A percentile compares a stretch with the other conserved stretches of the same genome.
Evolutionary conservation across 2,888 invertebrate species (phyloP).

Genomic region (Ophioninae sp.): DNA sequence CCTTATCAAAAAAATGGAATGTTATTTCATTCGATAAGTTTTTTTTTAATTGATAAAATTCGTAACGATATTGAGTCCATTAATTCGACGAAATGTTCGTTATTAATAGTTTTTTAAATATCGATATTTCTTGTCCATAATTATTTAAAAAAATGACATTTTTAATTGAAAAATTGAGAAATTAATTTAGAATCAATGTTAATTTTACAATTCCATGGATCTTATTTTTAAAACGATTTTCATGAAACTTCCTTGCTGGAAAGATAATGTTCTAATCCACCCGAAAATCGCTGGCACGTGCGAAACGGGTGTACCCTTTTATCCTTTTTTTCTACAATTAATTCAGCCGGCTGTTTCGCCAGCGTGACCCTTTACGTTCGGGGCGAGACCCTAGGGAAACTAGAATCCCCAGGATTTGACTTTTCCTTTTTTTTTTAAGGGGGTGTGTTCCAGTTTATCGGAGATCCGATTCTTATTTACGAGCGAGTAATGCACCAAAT

Average conservation of each 20-base stretch:
- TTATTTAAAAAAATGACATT: no score
- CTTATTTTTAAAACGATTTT: neutral
- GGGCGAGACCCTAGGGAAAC: constrained; percentile 51
- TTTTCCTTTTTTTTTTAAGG: constrained; percentile 21
- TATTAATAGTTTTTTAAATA: no score
- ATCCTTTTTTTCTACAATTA: constrained; percentile 38
- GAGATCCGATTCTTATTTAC: constrained; percentile 67
- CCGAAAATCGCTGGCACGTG: constrained; percentile 10
- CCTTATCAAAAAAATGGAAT: no score
- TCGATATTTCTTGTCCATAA: no score
- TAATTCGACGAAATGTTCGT: no score
- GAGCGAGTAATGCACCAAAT: constrained; percentile 62
- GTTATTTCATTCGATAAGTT: no score
- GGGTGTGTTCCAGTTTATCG: constrained; percentile 67
- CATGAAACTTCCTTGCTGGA: neutral
- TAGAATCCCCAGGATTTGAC: constrained; percentile 35
- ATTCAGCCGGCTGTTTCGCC: constrained; percentile 54
- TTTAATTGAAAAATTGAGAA: no score
- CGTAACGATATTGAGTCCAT: no score
- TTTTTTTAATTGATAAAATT: no score
- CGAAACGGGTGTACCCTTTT: neutral
- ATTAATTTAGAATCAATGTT: no score
- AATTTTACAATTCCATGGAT: neutral
- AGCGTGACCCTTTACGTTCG: constrained; percentile 42
- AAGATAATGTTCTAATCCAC: neutral